A percentile compares a stretch with the other conserved stretches of the same genome.
Evolutionary conservation across 2,113 vertebrate genomes (phyloP).

Genomic region (Sturnus vulgaris): DNA sequence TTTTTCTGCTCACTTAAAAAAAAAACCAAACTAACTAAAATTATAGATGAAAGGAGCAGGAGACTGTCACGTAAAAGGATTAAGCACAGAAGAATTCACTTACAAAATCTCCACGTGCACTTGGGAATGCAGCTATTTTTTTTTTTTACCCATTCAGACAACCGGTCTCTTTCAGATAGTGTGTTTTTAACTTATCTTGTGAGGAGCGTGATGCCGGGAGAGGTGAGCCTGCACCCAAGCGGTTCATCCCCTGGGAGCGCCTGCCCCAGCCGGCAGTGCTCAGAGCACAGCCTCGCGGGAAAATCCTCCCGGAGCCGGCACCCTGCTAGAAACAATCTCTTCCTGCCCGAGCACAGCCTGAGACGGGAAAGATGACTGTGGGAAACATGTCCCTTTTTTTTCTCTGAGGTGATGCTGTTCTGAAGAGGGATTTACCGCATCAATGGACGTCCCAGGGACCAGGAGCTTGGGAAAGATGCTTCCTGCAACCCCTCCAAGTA

Average conservation of each 20-base stretch:
- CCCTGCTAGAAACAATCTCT: neutral
- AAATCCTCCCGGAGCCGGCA: neutral
- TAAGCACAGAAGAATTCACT: neutral
- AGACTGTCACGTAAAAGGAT: neutral
- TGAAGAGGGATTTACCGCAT: neutral
- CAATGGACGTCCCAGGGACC: fast-evolving
- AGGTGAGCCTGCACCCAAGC: fast-evolving
- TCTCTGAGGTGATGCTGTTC: neutral
- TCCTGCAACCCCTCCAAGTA: neutral
- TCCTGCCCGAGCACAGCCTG: neutral
- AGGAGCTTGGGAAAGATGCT: neutral
- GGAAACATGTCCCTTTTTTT: neutral
- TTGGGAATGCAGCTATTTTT: neutral
- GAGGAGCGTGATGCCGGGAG: fast-evolving
- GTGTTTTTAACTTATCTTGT: neutral
- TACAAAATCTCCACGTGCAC: neutral
- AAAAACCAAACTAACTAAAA: neutral
- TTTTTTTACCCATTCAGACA: neutral
- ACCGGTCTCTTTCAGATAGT: neutral
- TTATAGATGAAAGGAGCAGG: neutral
- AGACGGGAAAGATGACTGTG: neutral
- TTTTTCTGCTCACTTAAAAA: neutral
- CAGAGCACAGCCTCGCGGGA: neutral
- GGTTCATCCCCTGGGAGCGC: neutral
- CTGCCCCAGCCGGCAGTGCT: neutral